Base-by-base conservation (phyloP, 2,888 invertebrate species). In the Hydriomena furcata region DNA sequence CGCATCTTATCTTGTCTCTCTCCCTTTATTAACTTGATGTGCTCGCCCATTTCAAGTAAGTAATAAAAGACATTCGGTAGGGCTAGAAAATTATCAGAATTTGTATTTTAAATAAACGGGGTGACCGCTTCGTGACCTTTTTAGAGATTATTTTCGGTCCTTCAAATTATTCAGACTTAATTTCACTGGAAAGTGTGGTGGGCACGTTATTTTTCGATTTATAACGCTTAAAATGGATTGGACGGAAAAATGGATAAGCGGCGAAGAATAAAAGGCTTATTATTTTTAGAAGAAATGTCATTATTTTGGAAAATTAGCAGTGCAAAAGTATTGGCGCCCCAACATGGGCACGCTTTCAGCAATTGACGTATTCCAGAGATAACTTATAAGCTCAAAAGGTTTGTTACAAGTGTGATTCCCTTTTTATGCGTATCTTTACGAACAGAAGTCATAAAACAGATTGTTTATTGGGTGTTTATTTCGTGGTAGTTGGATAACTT, bases 1-100 rank as follows among this genome's bases (percentile, higher is more conserved):
- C 43, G 52, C 61, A 61, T 60, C 64, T 70, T 70, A 70, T 70
- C 71, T 68, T 55, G 48, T 51, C 8, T 24, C 8, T 56, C 48
- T 53, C 59, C 63, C 59, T 65, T 68, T 66, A 68, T 60, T n/a
- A 59, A 68, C 61, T 63, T 56, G 63, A 63, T 62, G 61, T 60
- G 46, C 57, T 55, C 51, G 63, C 46, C 55, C 56, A 59, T 60
- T 54, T 59, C 20, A 45, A 41, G 31, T 41, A 2, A 44, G 11
- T 34, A 41, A 30, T 46, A 32, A 37, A 47, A 23, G 12, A 23
- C 27, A 42, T 36, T 49, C 24, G 10, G 10, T 10, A 4, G 32
- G 25, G 20, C 17, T 25, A 52, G 28, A 47, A 43, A 52, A 38
- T 38, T 52, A 42, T 37, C 42, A 28, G 12, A 49, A 49, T 42